These are phyloP conservation scores for Periplaneta americana DNA, from an alignment of 1,140 invertebrate species.

Conservation along the genomic window DNA sequence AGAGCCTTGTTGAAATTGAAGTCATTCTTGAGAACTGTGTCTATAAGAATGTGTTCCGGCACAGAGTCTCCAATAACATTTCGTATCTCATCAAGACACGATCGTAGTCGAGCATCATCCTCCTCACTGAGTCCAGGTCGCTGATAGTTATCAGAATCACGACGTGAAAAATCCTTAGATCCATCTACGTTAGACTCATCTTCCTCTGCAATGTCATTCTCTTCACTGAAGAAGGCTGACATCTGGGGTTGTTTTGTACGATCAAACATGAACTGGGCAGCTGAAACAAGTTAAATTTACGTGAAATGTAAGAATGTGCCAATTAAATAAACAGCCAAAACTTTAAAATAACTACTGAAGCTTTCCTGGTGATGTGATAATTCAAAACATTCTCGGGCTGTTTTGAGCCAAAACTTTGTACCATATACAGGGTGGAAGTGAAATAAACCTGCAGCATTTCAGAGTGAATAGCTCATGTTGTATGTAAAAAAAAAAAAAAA, in stretches of 20 bases:
- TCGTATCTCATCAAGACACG: slow-evolving; percentile 77
- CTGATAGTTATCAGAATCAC: slow-evolving; percentile 28
- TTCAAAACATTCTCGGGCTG: too few species aligned
- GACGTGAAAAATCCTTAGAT: not conserved
- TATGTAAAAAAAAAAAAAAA: too few species aligned
- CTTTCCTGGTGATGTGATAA: too few species aligned
- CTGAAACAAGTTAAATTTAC: slow-evolving; percentile 30
- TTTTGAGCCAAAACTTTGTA: too few species aligned
- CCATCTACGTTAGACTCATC: slow-evolving; percentile 40
- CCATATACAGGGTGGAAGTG: too few species aligned
- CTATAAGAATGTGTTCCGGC: slow-evolving; percentile 60
- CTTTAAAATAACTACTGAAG: too few species aligned
- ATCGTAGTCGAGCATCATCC: slow-evolving; percentile 67
- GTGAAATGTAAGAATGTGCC: too few species aligned
- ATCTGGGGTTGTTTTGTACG: slow-evolving; percentile 61
- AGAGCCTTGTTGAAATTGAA: slow-evolving; percentile 67
- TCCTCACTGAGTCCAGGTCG: slow-evolving; percentile 51
- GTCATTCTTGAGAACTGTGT: slow-evolving; percentile 56
- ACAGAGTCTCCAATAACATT: slow-evolving; percentile 73
- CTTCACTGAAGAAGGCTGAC: slow-evolving; percentile 59
- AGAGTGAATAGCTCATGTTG: too few species aligned
- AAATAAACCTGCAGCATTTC: too few species aligned
- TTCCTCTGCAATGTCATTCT: slow-evolving; percentile 70
- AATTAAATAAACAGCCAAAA: too few species aligned
- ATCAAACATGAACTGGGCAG: slow-evolving; percentile 81